Evolutionary conservation across 2,113 vertebrate genomes (phyloP), one percentile per base, ranked within the genome.

Genomic region (Sinocyclocheilus grahami): DNA sequence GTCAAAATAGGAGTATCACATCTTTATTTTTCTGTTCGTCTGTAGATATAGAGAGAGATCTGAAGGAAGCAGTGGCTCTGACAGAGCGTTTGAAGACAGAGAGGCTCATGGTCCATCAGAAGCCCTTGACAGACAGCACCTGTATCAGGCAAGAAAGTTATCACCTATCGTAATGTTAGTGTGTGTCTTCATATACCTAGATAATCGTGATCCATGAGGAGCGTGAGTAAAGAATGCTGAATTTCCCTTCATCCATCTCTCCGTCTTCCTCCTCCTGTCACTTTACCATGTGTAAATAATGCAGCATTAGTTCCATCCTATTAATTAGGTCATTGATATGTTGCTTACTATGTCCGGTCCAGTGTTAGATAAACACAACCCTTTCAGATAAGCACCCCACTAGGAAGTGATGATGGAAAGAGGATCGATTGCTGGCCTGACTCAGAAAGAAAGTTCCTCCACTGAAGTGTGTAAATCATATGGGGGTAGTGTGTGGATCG

Each of bases 41-140:
- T 92, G 5, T 91, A 99, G 97, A 93, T 69, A 78, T 96, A 90
- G 95, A 97, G 84, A 92, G 88, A 81, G 91, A 90, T 92, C 83
- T 96, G 87, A 92, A 10, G 3, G 94, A 94, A 60, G 95, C 95
- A 42, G 86, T 93, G 90, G 89, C 75, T 60, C 85, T 18, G 55
- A 97, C 96, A 0, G 91, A 92, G 79, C 87, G 89, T 75, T 92
- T 97, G 91, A 92, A 95, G 92, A 91, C 86, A 51, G 95, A 97
- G 92, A 96, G 93, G 75, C 48, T 89, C 71, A 90, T 87, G 71
- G 93, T 95, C 85, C 93, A 80, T 86, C 93, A 95, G 91, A 99
- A 96, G 78, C 96, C 96, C 87, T 94, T 94, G 72, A 93, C 91
- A 39, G 96, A 98, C 92, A 90, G 90, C 89, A 95, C 96, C 90